phyloP scores from a whole-genome alignment of 2,797 vertebrate genomes.

The Sciurus carolinensis region DNA sequence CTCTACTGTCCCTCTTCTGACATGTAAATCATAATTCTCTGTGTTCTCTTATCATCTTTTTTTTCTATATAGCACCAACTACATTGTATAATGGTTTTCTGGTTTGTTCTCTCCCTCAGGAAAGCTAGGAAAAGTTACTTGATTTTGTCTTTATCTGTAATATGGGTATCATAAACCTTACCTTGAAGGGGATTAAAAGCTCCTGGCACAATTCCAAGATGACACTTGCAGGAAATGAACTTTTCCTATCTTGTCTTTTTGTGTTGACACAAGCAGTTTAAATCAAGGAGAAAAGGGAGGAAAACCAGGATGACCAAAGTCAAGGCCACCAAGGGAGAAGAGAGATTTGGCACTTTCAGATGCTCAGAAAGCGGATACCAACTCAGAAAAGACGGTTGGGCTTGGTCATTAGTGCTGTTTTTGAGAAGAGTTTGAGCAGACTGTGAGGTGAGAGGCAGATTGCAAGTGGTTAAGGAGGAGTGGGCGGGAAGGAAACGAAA shows the following conservation, averaged over 20 bases:
- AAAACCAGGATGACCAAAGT: neutral
- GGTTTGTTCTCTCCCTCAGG: neutral
- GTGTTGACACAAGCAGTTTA: neutral
- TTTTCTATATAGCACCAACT: neutral
- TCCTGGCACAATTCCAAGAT: neutral
- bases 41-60: neutral
- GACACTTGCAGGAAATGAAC: neutral
- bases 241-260: neutral
- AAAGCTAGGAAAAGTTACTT: neutral
- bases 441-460: neutral
- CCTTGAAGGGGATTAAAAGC: neutral
- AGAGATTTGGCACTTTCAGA: neutral
- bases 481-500: constrained; percentile 65
- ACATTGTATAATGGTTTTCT: neutral
- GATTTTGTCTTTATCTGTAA: neutral
- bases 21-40: neutral
- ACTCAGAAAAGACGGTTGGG: accelerated
- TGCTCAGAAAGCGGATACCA: neutral
- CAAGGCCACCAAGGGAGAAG: neutral
- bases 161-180: neutral
- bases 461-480: constrained; percentile 4
- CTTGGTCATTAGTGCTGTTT: neutral
- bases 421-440: neutral
- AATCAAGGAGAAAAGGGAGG: neutral
- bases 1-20: neutral